phyloP scores from a whole-genome alignment of 2,888 invertebrate species.

The Sminthurinus aureus region DNA sequence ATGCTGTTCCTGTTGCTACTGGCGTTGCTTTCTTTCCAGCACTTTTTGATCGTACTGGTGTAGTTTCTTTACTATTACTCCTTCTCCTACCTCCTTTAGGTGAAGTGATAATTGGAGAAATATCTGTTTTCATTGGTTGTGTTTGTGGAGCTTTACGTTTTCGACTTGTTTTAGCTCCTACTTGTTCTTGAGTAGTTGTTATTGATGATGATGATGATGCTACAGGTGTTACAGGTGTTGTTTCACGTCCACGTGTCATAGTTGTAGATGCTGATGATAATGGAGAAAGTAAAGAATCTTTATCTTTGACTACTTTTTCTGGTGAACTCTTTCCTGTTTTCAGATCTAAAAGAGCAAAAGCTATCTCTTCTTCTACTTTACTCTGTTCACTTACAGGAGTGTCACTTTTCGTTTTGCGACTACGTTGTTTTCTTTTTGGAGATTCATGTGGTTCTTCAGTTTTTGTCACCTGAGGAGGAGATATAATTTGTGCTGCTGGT shows the following conservation, averaged over 20 bases:
- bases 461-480: conserved; percentile 12
- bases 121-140: too few species aligned
- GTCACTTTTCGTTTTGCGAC: background rate
- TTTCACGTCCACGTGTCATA: too few species aligned
- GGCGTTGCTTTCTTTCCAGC: too few species aligned
- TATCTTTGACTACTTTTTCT: conserved; percentile 13
- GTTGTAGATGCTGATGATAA: too few species aligned
- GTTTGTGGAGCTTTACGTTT: background rate
- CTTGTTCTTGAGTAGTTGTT: background rate
- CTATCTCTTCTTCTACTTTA: conserved; percentile 40
- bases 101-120: too few species aligned
- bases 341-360: conserved; percentile 32
- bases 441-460: background rate
- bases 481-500: background rate
- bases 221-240: too few species aligned
- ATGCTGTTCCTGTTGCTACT: too few species aligned
- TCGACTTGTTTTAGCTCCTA: background rate
- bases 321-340: conserved; percentile 39
- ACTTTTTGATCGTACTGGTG: too few species aligned
- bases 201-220: too few species aligned
- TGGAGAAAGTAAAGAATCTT: too few species aligned
- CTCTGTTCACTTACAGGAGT: conserved; percentile 7
- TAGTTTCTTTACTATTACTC: too few species aligned
- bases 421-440: background rate
- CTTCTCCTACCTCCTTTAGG: too few species aligned